These are phyloP conservation scores for Aporophyla lueneburgensis DNA, from an alignment of 2,888 invertebrate genomes.

Conservation along the genomic window DNA sequence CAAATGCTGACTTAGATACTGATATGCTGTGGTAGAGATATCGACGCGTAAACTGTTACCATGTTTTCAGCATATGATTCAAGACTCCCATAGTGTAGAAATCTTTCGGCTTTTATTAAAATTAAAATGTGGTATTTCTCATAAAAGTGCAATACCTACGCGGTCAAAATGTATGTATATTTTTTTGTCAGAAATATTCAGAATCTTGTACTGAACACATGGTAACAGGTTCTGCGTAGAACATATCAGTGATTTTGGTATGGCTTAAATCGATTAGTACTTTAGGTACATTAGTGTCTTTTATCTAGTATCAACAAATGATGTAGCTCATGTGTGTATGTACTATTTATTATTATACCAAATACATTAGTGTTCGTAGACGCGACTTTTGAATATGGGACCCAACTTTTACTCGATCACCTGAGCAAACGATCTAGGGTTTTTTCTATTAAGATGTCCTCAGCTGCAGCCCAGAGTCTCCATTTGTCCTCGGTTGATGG, in stretches of 20 bases:
- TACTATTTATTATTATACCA: neutral
- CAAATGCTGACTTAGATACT: neutral
- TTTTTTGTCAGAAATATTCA: too few relatives aligned
- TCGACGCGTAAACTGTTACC: too few relatives aligned
- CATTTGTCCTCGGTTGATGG: neutral
- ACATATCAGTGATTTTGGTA: neutral
- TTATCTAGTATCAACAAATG: conserved; percentile 5
- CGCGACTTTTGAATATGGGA: neutral
- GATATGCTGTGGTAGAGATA: too few relatives aligned
- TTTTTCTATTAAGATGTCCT: neutral
- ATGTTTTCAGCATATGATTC: too few relatives aligned
- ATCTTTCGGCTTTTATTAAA: too few relatives aligned
- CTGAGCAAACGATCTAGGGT: too few relatives aligned
- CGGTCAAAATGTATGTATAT: too few relatives aligned
- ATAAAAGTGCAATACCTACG: too few relatives aligned
- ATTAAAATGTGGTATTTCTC: too few relatives aligned
- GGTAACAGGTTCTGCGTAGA: too few relatives aligned
- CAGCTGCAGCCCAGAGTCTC: neutral
- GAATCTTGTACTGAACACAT: too few relatives aligned
- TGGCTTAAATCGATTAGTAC: conserved; percentile 8
- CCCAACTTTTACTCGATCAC: neutral
- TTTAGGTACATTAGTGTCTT: neutral
- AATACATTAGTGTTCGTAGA: neutral
- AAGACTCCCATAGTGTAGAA: too few relatives aligned
- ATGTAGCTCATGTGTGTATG: neutral